Conservation (phyloP, 2,797 vertebrate genomes). For the Hypotaenidia philippensis region DNA sequence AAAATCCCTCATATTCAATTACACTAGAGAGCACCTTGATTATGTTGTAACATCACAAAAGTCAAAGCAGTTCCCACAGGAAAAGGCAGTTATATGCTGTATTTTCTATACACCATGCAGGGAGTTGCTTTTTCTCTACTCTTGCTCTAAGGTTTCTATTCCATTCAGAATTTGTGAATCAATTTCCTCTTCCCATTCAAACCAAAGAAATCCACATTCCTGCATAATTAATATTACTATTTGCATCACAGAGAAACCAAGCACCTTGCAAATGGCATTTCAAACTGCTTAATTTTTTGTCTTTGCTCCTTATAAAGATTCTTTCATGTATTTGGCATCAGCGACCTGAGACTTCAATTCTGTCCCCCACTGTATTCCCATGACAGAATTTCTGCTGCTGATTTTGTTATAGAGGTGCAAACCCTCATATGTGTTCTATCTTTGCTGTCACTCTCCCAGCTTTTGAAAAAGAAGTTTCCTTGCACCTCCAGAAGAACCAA, state of each 20-base stretch:
- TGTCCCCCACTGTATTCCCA: neutral
- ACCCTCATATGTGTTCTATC: neutral
- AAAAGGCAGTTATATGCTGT: neutral
- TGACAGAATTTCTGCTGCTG: neutral
- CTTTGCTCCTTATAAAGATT: neutral
- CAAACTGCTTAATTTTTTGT: neutral
- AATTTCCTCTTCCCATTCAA: constrained; percentile 71
- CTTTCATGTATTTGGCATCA: neutral
- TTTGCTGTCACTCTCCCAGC: neutral
- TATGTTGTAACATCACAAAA: constrained; percentile 26
- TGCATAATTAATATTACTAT: constrained; percentile 64
- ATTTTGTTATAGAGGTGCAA: constrained; percentile 1
- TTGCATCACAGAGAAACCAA: constrained; percentile 59
- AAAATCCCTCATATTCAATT: constrained; percentile 33
- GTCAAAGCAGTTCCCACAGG: constrained; percentile 40
- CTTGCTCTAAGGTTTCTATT: constrained; percentile 34
- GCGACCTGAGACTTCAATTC: neutral
- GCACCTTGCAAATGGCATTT: constrained; percentile 63
- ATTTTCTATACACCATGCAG: neutral
- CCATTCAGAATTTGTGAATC: constrained; percentile 66
- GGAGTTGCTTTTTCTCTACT: constrained; percentile 32
- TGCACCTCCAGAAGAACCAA: neutral
- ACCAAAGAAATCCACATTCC: constrained; percentile 64
- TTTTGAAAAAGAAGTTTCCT: neutral
- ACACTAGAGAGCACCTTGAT: constrained; percentile 8